These are phyloP conservation scores for Apostichopus parvimensis DNA, from an alignment of 35 echinoderm and acorn worm genomes.

Conservation along the genomic window DNA sequence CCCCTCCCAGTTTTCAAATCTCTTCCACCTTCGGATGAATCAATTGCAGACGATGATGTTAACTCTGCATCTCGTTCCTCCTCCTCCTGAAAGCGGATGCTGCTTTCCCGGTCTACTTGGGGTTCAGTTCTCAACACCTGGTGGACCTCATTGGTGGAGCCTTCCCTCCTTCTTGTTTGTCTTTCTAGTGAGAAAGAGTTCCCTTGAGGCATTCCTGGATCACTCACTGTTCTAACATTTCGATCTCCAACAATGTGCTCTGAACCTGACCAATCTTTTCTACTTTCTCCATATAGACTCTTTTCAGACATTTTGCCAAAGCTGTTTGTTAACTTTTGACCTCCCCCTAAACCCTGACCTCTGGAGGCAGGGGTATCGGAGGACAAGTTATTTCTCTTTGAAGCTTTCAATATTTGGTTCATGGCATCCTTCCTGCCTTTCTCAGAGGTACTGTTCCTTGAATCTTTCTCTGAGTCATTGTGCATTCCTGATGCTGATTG, in stretches of 20 bases:
- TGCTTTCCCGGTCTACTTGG: background rate
- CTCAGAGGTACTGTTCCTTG: background rate
- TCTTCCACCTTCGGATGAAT: background rate
- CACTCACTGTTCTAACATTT: background rate
- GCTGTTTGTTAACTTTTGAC: background rate
- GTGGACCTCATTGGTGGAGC: background rate
- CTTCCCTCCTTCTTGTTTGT: background rate
- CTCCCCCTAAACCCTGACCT: background rate
- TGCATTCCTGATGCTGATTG: background rate
- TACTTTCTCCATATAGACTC: background rate
- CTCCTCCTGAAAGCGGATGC: background rate
- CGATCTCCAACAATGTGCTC: background rate
- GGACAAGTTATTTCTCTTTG: background rate
- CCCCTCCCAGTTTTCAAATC: background rate
- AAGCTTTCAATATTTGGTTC: background rate
- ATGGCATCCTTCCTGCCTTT: background rate
- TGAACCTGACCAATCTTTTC: background rate
- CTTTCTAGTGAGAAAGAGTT: background rate
- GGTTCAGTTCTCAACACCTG: background rate
- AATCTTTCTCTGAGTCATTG: background rate
- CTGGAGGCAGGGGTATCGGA: background rate
- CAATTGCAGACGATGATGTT: background rate
- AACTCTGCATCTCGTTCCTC: background rate
- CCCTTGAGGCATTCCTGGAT: background rate
- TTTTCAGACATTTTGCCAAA: background rate